Conservation (phyloP, 2,113 vertebrate genomes). For the Centropus bengalensis region DNA sequence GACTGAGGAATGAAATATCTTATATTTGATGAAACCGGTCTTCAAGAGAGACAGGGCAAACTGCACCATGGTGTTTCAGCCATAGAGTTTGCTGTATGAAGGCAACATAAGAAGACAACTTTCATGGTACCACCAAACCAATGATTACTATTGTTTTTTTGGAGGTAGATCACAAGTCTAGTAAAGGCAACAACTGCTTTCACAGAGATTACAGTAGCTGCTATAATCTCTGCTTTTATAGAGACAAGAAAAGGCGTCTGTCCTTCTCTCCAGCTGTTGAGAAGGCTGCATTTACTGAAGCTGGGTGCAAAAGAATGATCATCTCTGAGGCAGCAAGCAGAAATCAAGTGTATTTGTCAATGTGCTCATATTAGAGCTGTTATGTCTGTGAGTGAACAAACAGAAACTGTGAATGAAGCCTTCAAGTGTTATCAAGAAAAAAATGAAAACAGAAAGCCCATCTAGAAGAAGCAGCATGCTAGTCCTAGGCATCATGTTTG, state of each 20-base stretch:
- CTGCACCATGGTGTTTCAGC: not conserved
- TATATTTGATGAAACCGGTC: not conserved
- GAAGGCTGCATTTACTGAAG: not conserved
- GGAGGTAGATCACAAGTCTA: not conserved
- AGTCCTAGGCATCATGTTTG: not conserved
- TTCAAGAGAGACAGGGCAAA: not conserved
- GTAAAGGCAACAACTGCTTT: not conserved
- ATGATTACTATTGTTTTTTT: not conserved
- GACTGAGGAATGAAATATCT: not conserved
- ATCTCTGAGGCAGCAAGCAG: not conserved
- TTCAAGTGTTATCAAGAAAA: not conserved
- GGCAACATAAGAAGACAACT: not conserved
- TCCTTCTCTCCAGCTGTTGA: not conserved
- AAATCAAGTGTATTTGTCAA: not conserved
- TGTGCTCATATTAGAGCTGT: not conserved
- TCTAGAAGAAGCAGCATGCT: not conserved
- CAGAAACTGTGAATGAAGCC: not conserved
- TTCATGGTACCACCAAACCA: not conserved
- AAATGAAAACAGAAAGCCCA: not conserved
- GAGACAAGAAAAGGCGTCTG: not conserved
- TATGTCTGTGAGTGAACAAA: not conserved
- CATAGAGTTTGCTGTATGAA: not conserved
- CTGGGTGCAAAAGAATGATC: not conserved
- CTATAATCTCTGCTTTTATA: not conserved
- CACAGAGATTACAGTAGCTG: not conserved